These are phyloP conservation scores for Galaxias olidus DNA, from an alignment of 2,797 vertebrate genomes.

Conservation along the genomic window DNA sequence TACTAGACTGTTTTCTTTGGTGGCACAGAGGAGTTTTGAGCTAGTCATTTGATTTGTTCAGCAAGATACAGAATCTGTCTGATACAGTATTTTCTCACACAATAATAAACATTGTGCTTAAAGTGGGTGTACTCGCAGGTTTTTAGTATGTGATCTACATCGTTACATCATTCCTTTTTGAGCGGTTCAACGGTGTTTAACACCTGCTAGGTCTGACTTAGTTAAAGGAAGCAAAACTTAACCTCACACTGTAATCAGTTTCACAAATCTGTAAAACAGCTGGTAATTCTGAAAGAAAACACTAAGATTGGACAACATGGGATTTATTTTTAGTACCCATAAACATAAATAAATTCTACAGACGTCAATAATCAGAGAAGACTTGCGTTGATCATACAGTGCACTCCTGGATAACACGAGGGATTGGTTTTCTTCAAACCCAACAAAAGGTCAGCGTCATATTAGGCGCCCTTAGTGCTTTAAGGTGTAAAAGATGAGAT, in stretches of 20 bases:
- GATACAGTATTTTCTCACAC: slow-evolving; percentile 77
- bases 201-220: too few relatives aligned
- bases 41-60: slow-evolving; percentile 61
- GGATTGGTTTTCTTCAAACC: slow-evolving; percentile 44
- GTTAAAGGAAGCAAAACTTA: too few relatives aligned
- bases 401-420: slow-evolving; percentile 38
- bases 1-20: slow-evolving; percentile 31
- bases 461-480: not conserved
- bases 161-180: too few relatives aligned
- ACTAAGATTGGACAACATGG: slow-evolving; percentile 50
- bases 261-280: too few relatives aligned
- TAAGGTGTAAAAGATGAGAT: too few relatives aligned
- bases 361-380: slow-evolving; percentile 39
- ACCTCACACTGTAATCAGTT: too few relatives aligned
- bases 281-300: too few relatives aligned
- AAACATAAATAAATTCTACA: slow-evolving; percentile 38
- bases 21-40: slow-evolving; percentile 59
- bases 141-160: not conserved
- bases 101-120: slow-evolving; percentile 78
- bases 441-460: slow-evolving; percentile 57
- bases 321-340: slow-evolving; percentile 51
- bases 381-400: slow-evolving; percentile 45
- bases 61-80: slow-evolving; percentile 65
- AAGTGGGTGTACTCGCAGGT: slow-evolving; percentile 20
- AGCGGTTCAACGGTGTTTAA: too few relatives aligned